Conservation (phyloP, 2,888 invertebrate species). For the Marronus borbonicus region DNA sequence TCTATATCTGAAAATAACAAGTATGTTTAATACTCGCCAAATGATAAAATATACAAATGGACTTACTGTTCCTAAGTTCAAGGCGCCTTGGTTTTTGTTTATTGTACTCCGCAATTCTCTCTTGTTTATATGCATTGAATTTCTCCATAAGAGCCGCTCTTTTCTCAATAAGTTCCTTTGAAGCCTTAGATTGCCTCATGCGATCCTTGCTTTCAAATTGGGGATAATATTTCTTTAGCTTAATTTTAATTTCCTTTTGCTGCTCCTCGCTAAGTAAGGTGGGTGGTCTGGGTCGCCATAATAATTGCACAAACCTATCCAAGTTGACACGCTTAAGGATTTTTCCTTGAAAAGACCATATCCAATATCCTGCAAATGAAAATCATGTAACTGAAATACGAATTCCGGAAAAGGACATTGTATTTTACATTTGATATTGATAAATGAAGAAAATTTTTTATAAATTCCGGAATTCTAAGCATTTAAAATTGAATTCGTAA, state of each 20-base stretch:
- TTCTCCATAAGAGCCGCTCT: constrained; percentile 90
- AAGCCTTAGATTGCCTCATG: constrained; percentile 91
- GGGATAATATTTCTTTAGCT: constrained; percentile 96
- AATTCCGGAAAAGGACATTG: too few species aligned
- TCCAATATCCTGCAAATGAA: constrained; percentile 85
- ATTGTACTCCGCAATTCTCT: constrained; percentile 82
- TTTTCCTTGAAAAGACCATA: constrained; percentile 96
- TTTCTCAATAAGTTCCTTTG: constrained; percentile 95
- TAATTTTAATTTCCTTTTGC: constrained; percentile 96
- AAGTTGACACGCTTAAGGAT: constrained; percentile 86
- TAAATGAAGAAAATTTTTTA: too few species aligned
- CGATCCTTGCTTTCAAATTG: constrained; percentile 98
- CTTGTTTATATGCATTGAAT: constrained; percentile 86
- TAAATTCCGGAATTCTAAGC: too few species aligned
- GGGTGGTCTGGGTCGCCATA: constrained; percentile 96
- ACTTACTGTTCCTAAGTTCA: constrained; percentile 90
- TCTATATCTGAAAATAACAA: constrained; percentile 82
- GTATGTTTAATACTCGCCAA: constrained; percentile 24
- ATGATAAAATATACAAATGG: constrained; percentile 44
- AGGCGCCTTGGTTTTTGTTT: constrained; percentile 86
- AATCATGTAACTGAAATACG: neutral
- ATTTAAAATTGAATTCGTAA: too few species aligned
- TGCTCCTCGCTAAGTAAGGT: constrained; percentile 87
- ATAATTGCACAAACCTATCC: constrained; percentile 94
- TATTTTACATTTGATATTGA: too few species aligned